phyloP scores from a whole-genome alignment of 2,113 vertebrate genomes.

The Puffinus mauretanicus region DNA sequence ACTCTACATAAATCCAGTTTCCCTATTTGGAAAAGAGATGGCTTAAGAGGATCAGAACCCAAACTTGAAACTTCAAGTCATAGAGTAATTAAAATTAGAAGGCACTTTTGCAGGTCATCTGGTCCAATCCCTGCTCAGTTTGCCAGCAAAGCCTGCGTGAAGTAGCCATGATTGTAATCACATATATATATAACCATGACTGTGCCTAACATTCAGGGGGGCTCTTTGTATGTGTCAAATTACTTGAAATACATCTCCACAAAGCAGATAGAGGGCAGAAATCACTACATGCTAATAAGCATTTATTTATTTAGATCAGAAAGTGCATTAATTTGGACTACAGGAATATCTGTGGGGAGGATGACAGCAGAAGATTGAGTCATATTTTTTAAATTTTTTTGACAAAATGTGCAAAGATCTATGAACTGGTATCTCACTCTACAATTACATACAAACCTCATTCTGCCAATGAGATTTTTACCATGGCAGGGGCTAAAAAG shows the following conservation, averaged over 20 bases:
- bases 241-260: background rate
- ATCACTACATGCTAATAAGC: background rate
- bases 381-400: background rate
- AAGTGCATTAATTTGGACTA: background rate
- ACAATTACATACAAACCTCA: background rate
- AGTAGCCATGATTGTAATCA: background rate
- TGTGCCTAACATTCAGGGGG: background rate
- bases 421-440: background rate
- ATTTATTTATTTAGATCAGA: background rate
- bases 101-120: background rate
- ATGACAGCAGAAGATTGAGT: background rate
- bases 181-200: background rate
- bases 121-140: background rate
- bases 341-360: background rate
- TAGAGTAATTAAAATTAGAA: background rate
- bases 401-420: background rate
- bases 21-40: background rate
- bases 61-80: background rate
- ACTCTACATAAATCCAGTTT: background rate
- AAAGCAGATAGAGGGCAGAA: background rate
- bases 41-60: background rate
- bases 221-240: background rate
- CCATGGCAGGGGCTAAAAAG: background rate
- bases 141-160: background rate
- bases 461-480: background rate